Base-by-base conservation (phyloP, 1,140 invertebrate species). In the Monochamus saltuarius region DNA sequence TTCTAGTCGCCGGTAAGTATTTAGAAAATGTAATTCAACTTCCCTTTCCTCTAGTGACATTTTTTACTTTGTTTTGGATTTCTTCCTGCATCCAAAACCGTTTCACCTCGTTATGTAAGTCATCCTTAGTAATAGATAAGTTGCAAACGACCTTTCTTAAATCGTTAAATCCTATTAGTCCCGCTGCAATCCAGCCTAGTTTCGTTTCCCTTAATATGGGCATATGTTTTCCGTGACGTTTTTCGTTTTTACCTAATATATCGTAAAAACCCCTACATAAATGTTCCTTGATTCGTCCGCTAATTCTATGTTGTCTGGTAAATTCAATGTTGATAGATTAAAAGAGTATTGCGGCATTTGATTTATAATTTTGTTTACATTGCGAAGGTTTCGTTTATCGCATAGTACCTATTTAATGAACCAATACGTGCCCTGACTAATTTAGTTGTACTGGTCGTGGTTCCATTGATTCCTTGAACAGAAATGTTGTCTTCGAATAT, bases 221-320 rank as follows among this genome's bases (percentile, higher is more conserved):
- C 14, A 59, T 50, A 37, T 68, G 62, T 0, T 50, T 13, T 19
- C 57, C 56, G 19, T 61, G 35, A 36, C 58, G 56, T 14, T 62
- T 61, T 47, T 66, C 65, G 8, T 65, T 66, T 11, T 64, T 43
- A 42, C 65, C 51, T 13, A 75, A 45, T 14, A 69, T 19, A 0
- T 67, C 45, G 46, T 61, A 75, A 53, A 65, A 73, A n/a, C n/a
- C n/a, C n/a, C n/a, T n/a, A n/a, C n/a, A n/a, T n/a, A n/a, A n/a
- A n/a, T n/a, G 62, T 35, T 64, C 61, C 45, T 70, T 40, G 50
- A 71, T 76, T 7, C 71, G 60, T 77, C 73, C 13, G 75, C 71
- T 45, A 76, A 62, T 56, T 51, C 9, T 7, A 73, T 57, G 35
- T 67, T 57, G 16, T 50, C 13, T 11, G 73, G 72, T 50, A 75